These are phyloP conservation scores for Asarcornis scutulata DNA, from an alignment of 2,113 vertebrate species.

Conservation along the genomic window DNA sequence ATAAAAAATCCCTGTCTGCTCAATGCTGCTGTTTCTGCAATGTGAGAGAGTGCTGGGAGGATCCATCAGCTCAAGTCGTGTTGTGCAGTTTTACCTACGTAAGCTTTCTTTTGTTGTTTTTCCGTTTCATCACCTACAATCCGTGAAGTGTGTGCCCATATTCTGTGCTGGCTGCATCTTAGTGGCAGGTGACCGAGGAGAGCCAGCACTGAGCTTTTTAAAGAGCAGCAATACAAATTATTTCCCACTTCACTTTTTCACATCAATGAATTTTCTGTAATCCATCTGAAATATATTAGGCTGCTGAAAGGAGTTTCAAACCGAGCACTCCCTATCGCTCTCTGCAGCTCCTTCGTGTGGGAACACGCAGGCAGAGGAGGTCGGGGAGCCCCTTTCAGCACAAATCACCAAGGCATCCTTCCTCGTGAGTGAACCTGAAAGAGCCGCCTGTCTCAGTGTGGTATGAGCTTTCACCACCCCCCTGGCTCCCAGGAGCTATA, in stretches of 20 bases:
- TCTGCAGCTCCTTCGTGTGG: neutral
- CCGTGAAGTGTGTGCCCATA: neutral
- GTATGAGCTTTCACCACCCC: neutral
- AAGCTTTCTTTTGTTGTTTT: neutral
- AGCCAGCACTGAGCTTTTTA: neutral
- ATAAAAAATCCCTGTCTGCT: neutral
- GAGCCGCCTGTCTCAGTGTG: neutral
- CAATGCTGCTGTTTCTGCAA: neutral
- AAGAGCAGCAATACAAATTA: neutral
- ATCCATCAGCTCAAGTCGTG: neutral
- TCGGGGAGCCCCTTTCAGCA: neutral
- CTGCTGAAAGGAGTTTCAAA: neutral
- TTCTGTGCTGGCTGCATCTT: neutral
- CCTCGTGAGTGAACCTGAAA: neutral
- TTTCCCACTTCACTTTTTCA: too few relatives aligned
- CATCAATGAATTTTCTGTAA: neutral
- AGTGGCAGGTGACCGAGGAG: neutral
- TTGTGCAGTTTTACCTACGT: neutral
- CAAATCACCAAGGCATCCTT: accelerated
- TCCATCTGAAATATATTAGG: neutral
- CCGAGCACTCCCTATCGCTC: neutral
- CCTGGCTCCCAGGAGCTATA: neutral
- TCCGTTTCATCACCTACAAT: neutral
- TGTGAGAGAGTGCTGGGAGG: neutral
- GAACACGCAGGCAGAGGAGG: neutral